Base-by-base conservation (phyloP, 1,140 invertebrate genomes). In the Dendrolimus punctatus region DNA sequence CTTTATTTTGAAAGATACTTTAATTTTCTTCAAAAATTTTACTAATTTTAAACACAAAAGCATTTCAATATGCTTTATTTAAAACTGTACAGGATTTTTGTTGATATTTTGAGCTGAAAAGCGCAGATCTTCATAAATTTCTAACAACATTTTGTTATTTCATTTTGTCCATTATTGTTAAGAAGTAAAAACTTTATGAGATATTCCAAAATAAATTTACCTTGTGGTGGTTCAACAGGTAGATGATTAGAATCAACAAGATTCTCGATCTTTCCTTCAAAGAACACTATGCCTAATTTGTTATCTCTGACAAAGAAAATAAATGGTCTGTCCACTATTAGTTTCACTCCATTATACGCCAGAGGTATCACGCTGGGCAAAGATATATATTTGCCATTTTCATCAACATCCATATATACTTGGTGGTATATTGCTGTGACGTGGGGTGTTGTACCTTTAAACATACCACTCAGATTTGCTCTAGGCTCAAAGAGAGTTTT, bases 371-470 rank as follows among this genome's bases (percentile, higher is more conserved):
- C 84, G 58, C 87, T 68, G 2, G 81, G 89, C 71, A 90, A 88
- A 46, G 93, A 92, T 2, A 93, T 93, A 42, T 91, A 83, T 38
- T 91, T 93, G 8, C 94, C 93, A 50, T 90, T 71, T 78, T 95
- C 93, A 64, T 93, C 91, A 0, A 95, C 91, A 54, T 91, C 85
- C 62, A 95, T 90, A 68, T 89, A 90, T 2, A 92, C 90, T 70
- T 92, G 93, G 62, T 95, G 93, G 10, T 92, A 58, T 7, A 94
- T 82, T 51, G 87, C 88, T 47, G 88, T 90, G 2, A 94, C 87
- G 61, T 85, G 84, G 0, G 90, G 67, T 1, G 70, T 59, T 38
- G 80, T 56, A 23, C 63, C 66, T 6, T 87, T 76, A 6, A 90
- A 73, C 9, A 94, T 92, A 8, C 88, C 89, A 6, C 90, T 87